Evolutionary conservation across 2,113 vertebrate genomes (phyloP), one percentile per base, ranked within the genome.

Genomic region (Tonatia bakeri): DNA sequence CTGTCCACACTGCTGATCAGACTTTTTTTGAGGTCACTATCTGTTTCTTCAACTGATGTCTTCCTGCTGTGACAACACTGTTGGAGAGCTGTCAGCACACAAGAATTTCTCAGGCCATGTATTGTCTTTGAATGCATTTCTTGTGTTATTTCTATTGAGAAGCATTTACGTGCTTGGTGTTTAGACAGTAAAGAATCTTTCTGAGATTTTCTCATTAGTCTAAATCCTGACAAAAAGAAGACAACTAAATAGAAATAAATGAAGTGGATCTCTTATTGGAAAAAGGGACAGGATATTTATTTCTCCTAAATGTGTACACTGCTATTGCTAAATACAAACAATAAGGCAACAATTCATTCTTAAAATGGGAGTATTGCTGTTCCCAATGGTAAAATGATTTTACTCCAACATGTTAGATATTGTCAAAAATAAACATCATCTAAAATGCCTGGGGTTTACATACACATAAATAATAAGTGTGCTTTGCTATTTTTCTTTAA

Each of bases 11-110:
- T 98, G 98, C 98, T 98, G 99, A 98, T 98, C 99, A 99, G 98
- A 98, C 98, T 98, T 98, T 98, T 98, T 98, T 94, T 98, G 95
- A 98, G 98, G 98, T 98, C 97, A 36, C 98, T 99, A 99, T 99
- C 99, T 99, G 98, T 99, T 99, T 99, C 99, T 99, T 98, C 99
- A 98, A 99, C 99, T 99, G 99, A 99, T 99, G 99, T 99, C 98
- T 99, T 99, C 99, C 99, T 99, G 99, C 99, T 99, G 99, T 99
- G 99, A 99, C 99, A 99, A 99, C 99, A 99, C 98, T 98, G 99
- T 98, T 99, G 99, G 99, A 98, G 98, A 99, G 98, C 99, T 99
- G 99, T 99, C 99, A 99, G 98, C 99, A 98, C 98, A 83, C 98
- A 98, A 98, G 98, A 98, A 99, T 99, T 99, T 99, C 98, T 98